Evolutionary conservation across 92 coral and sea anemone species (phyloP).

Genomic region (Phymanthus crucifer): DNA sequence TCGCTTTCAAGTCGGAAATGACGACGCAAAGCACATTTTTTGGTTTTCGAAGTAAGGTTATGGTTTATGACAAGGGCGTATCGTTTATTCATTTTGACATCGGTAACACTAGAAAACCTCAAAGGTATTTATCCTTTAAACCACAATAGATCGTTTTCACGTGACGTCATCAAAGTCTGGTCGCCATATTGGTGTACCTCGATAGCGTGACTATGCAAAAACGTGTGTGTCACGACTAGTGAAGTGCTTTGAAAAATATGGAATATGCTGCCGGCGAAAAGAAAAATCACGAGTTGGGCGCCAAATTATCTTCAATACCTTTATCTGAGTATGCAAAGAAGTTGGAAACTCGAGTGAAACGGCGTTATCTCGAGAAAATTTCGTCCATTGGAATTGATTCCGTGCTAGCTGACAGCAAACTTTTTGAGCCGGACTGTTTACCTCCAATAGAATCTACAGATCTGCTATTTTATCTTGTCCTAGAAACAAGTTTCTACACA

Average conservation of each 20-base stretch:
- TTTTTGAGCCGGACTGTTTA: slow-evolving; percentile 24
- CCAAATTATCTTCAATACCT: neutral
- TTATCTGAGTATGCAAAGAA: neutral
- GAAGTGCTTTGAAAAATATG: neutral
- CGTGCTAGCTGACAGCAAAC: too few species aligned
- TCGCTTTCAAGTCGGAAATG: too few species aligned
- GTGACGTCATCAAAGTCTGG: neutral
- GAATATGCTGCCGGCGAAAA: neutral
- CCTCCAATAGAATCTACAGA: slow-evolving; percentile 49
- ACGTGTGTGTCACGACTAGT: neutral
- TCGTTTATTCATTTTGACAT: too few species aligned
- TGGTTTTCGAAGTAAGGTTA: too few species aligned
- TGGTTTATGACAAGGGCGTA: too few species aligned
- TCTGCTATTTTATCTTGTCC: slow-evolving; percentile 47
- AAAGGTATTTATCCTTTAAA: too few species aligned
- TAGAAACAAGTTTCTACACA: slow-evolving; percentile 38
- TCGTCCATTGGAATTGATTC: slow-evolving; percentile 46
- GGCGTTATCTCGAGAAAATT: slow-evolving; percentile 41
- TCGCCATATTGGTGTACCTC: neutral
- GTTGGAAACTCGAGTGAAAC: neutral
- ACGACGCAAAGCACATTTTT: too few species aligned
- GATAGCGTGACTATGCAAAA: neutral
- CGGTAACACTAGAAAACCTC: too few species aligned
- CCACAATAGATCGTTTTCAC: neutral
- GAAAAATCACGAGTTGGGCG: neutral